These are phyloP conservation scores for Mesorhabditis spiculigera DNA, from an alignment of 2,888 invertebrate species.

Conservation along the genomic window DNA sequence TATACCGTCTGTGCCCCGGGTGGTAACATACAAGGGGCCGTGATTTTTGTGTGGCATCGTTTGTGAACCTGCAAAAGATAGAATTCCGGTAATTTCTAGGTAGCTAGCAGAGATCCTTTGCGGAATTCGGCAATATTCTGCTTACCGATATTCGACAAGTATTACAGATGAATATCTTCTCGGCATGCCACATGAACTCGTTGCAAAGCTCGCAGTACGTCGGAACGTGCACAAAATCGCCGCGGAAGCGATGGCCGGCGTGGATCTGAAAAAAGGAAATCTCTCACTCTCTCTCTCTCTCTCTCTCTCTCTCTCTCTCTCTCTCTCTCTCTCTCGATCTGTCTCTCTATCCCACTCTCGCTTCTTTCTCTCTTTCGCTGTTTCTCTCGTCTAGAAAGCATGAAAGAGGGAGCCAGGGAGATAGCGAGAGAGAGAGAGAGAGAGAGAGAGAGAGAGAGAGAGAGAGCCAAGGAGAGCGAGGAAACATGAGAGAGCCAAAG, in stretches of 20 bases:
- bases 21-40: slow-evolving; percentile 19
- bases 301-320: too few species aligned
- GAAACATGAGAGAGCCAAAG: not conserved
- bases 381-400: too few species aligned
- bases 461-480: slow-evolving; percentile 8
- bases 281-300: too few species aligned
- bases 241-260: slow-evolving; percentile 78
- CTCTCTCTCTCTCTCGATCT: too few species aligned
- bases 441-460: too few species aligned
- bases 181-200: slow-evolving; percentile 85
- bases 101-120: not conserved
- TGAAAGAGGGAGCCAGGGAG: not conserved
- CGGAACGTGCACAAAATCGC: slow-evolving; percentile 88
- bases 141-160: slow-evolving; percentile 77
- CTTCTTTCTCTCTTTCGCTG: too few species aligned
- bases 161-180: slow-evolving; percentile 66
- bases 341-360: too few species aligned
- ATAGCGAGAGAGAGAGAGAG: slow-evolving; percentile 1
- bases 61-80: slow-evolving; percentile 72
- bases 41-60: slow-evolving; percentile 80
- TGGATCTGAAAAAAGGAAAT: slow-evolving; percentile 67
- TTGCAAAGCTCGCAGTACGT: slow-evolving; percentile 88
- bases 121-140: not conserved
- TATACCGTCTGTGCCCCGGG: too few species aligned
- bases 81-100: too few species aligned